Evolutionary conservation across 1,140 invertebrate species (phyloP).

Genomic region (Aricia agestis): DNA sequence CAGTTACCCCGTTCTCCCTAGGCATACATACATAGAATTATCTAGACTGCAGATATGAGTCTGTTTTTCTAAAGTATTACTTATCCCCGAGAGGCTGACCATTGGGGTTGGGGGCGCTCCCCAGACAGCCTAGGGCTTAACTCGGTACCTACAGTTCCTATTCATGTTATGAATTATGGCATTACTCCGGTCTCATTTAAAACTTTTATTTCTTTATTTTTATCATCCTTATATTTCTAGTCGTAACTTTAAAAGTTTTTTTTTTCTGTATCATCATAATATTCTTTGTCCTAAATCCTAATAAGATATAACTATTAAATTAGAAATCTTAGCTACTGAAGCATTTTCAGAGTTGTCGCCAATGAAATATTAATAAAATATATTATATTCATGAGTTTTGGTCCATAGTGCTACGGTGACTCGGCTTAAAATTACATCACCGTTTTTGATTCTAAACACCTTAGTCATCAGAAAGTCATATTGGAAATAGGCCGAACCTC

Average conservation of each 20-base stretch:
- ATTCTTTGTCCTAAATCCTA: background rate
- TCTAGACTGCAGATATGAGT: background rate
- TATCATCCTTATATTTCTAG: background rate
- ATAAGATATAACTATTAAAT: too few species aligned
- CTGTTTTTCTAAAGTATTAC: background rate
- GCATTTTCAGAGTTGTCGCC: background rate
- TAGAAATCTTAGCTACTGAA: too few species aligned
- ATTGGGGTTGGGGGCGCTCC: background rate
- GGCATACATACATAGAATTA: background rate
- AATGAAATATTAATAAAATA: background rate
- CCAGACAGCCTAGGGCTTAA: constrained; percentile 6
- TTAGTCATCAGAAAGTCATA: constrained; percentile 3
- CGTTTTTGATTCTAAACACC: background rate
- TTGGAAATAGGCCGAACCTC: background rate
- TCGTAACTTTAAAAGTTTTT: too few species aligned
- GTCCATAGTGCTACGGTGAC: background rate
- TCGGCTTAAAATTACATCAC: background rate
- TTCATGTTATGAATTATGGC: background rate
- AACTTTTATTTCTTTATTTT: background rate
- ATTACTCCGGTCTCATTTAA: background rate
- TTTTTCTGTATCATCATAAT: too few species aligned
- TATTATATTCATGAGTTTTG: background rate
- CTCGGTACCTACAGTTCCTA: background rate
- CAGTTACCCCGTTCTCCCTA: too few species aligned
- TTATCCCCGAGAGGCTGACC: constrained; percentile 1